Evolutionary conservation across 2,888 invertebrate genomes (phyloP).

Genomic region (Operophtera brumata): DNA sequence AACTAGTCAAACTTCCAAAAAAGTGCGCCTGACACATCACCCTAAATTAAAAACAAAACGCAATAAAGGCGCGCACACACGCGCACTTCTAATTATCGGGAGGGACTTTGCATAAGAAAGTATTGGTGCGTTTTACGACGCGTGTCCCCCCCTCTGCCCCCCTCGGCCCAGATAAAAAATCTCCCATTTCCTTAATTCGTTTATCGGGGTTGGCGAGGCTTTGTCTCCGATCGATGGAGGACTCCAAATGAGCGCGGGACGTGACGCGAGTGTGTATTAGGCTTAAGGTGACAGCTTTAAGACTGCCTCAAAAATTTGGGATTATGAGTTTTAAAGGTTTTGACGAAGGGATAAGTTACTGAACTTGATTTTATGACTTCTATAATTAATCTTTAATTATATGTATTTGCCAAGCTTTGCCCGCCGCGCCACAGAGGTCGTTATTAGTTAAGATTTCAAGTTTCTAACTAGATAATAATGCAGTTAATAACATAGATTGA

Average conservation of each 20-base stretch:
- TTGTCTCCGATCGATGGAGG: constrained; percentile 80
- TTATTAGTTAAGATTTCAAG: too few species aligned
- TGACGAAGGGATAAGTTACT: neutral
- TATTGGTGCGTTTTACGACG: constrained; percentile 80
- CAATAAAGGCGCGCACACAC: constrained; percentile 61
- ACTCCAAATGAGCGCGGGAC: constrained; percentile 76
- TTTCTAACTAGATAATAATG: too few species aligned
- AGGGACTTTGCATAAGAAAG: constrained; percentile 80
- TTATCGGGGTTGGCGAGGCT: constrained; percentile 78
- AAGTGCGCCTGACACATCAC: constrained; percentile 19
- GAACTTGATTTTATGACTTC: neutral
- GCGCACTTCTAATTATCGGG: constrained; percentile 73
- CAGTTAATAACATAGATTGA: too few species aligned
- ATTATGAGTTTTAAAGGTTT: constrained; percentile 25
- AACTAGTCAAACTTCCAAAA: constrained; percentile 9
- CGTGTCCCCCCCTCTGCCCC: constrained; percentile 57
- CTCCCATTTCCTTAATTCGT: constrained; percentile 82
- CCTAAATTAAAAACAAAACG: constrained; percentile 72
- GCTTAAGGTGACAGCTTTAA: constrained; percentile 66
- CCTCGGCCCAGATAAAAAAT: constrained; percentile 79
- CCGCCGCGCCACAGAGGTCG: too few species aligned
- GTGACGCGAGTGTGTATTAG: constrained; percentile 77
- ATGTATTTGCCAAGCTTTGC: neutral
- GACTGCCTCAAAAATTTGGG: constrained; percentile 30
- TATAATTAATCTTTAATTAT: neutral